Percentiles rank a stretch among this genome's conserved stretches.
Conservation (phyloP, 1,140 invertebrate genomes). For the Lithobius niger region DNA sequence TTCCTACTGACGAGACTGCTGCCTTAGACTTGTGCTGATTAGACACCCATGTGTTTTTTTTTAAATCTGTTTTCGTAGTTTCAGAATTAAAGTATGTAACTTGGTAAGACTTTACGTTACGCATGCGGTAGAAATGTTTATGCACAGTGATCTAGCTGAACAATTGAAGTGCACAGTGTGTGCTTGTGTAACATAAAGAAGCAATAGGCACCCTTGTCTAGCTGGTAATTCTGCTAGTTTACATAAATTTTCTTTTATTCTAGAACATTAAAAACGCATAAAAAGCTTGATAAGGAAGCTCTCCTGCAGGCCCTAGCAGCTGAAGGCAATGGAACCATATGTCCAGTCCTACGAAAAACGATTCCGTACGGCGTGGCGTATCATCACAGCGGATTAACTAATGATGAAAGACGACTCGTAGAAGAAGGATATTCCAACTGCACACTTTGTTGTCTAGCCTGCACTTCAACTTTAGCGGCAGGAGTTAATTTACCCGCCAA, state of each 20-base stretch:
- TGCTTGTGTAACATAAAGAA: too few species aligned
- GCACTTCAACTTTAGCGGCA: conserved; percentile 90
- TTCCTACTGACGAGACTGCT: too few species aligned
- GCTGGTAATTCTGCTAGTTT: too few species aligned
- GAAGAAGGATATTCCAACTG: conserved; percentile 74
- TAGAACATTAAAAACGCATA: conserved; percentile 40
- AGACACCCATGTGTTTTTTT: too few species aligned
- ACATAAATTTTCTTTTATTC: conserved; percentile 13
- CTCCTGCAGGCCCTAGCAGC: conserved; percentile 45
- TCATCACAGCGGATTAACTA: conserved; percentile 67
- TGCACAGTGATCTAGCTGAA: too few species aligned
- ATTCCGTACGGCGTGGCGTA: conserved; percentile 72
- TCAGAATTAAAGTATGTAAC: too few species aligned
- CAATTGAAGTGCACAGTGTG: too few species aligned
- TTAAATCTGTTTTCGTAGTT: too few species aligned
- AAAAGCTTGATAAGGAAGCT: conserved; percentile 42
- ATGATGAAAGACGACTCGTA: conserved; percentile 68
- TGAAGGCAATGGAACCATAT: conserved; percentile 52
- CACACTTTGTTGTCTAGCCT: conserved; percentile 74
- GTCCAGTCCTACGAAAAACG: conserved; percentile 54
- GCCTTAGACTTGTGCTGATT: too few species aligned
- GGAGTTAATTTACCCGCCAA: conserved; percentile 92
- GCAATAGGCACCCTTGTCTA: too few species aligned
- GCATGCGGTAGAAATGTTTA: too few species aligned
- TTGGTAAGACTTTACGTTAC: too few species aligned